Base-by-base conservation (phyloP, 1,140 invertebrate genomes). In the Papilio xuthus region DNA sequence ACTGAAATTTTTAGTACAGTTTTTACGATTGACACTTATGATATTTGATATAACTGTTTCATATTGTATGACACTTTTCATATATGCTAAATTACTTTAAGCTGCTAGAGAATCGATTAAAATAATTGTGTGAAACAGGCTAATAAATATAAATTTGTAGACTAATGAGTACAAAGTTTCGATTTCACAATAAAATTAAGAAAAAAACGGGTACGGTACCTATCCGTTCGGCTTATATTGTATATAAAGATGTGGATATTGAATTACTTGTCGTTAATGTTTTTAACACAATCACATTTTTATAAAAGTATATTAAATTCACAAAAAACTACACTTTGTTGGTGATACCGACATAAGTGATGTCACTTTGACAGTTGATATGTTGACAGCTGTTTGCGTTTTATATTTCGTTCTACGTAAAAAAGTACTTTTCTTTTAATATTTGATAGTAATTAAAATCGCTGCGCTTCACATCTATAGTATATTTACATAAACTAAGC, bases 91-190 rank as follows among this genome's bases (percentile, higher is more conserved):
- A n/a, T n/a, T n/a, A n/a, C n/a, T n/a, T n/a, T 56, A 56, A 56
- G 12, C 20, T 60, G 9, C 2, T 32, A 23, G 12, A 60, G 20
- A 10, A 15, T 15, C 26, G 0, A 67, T 67, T 67, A 10, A 9
- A 28, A 26, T 26, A 63, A 63, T 28, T 12, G 26, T 63, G 56
- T 63, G 60, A 67, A 67, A 67, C 28, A 32, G 26, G 13, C 23
- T 67, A 67, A 67, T 67, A 67, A 67, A 67, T 32, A 32, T 63
- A 60, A 60, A 26, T 60, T 23, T 37, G 32, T 37, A 37, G 32
- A 37, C 32, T 37, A 37, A 37, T 6, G 32, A 37, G 32, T 37
- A 37, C 32, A 60, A 56, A 56, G 4, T 32, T 67, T 67, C 2
- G 32, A 67, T 32, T 7, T 67, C 12, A 32, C 32, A 67, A 28